Evolutionary conservation across 1,140 invertebrate species (phyloP).

Genomic region (Brachionus manjavacas): DNA sequence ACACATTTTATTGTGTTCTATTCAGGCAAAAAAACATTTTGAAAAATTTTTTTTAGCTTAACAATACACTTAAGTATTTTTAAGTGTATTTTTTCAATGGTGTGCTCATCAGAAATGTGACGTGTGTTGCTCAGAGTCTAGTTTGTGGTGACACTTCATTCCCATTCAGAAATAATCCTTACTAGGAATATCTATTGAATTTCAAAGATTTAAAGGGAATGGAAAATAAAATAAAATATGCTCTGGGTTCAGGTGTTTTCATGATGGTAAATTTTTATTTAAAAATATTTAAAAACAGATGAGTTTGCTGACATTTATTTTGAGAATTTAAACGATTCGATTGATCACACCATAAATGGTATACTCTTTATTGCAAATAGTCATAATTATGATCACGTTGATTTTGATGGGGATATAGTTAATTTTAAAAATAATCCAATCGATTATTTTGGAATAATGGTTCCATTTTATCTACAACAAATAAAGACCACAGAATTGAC

Average conservation of each 20-base stretch:
- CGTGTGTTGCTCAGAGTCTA: no score
- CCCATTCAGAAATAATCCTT: no score
- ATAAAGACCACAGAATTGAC: background rate
- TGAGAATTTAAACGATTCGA: background rate
- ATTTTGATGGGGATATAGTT: background rate
- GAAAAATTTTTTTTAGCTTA: no score
- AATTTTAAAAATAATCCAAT: background rate
- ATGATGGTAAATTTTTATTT: background rate
- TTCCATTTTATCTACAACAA: background rate
- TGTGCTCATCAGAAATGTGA: no score
- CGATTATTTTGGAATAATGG: background rate
- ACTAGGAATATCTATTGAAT: no score
- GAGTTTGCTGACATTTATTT: background rate
- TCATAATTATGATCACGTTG: background rate
- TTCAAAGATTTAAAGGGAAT: no score
- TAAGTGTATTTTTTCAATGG: no score
- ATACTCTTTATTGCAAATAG: background rate
- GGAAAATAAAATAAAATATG: background rate
- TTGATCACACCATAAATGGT: background rate
- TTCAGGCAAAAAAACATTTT: no score
- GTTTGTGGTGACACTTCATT: no score
- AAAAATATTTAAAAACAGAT: background rate
- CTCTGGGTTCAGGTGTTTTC: background rate
- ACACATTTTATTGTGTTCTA: no score
- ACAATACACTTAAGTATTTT: no score